A percentile compares a stretch with the other conserved stretches of the same genome.
Conservation (phyloP, 2,797 vertebrate genomes). For the Triplophysa bombifrons region DNA sequence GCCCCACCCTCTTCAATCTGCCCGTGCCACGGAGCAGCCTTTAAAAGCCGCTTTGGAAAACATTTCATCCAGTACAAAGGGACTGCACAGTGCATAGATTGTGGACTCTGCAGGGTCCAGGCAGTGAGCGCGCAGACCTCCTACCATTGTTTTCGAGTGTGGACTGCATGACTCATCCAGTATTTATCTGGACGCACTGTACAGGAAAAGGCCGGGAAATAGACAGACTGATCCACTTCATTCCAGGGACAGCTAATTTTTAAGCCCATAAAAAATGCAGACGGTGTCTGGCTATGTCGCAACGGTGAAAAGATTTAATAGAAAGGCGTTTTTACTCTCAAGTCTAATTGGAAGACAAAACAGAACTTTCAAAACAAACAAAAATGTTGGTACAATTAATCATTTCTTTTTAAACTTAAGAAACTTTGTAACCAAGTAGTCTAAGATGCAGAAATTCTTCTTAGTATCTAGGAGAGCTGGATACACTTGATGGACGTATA, state of each 20-base stretch:
- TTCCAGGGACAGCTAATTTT: conserved; percentile 37
- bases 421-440: no score
- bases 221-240: conserved; percentile 52
- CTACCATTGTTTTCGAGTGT: conserved; percentile 76
- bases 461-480: neutral
- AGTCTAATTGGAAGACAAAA: neutral
- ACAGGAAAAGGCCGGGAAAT: conserved; percentile 59
- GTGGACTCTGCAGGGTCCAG: conserved; percentile 73
- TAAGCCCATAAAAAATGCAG: conserved; percentile 28
- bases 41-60: conserved; percentile 65
- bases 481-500: neutral
- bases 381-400: no score
- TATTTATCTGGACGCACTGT: conserved; percentile 67
- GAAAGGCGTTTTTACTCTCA: neutral
- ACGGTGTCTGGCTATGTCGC: conserved; percentile 6
- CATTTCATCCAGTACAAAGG: conserved; percentile 68
- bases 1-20: conserved; percentile 28
- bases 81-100: conserved; percentile 63
- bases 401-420: no score
- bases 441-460: neutral
- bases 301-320: neutral
- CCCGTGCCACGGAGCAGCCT: conserved; percentile 48
- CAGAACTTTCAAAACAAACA: neutral
- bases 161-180: conserved; percentile 75
- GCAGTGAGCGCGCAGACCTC: conserved; percentile 67